Percentiles rank a stretch among this genome's conserved stretches.
Conservation (phyloP, 2,113 vertebrate genomes). For the Pelecanoides urinatrix region DNA sequence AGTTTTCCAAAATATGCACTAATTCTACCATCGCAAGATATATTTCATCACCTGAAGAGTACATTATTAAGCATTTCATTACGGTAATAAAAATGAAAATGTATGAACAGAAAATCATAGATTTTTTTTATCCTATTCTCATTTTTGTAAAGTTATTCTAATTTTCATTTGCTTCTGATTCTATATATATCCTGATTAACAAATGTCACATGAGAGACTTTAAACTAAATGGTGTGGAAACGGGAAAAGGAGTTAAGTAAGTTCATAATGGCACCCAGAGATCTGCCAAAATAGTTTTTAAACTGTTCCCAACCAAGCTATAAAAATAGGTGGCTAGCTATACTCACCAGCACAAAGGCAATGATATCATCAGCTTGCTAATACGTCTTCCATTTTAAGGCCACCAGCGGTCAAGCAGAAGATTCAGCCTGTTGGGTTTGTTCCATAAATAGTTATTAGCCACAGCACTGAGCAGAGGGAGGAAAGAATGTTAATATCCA, state of each 20-base stretch:
- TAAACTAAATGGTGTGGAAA: slow-evolving; percentile 43
- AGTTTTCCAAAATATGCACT: slow-evolving; percentile 23
- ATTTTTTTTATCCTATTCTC: neutral
- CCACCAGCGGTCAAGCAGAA: neutral
- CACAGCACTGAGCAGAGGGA: neutral
- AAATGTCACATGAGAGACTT: slow-evolving; percentile 39
- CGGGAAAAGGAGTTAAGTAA: slow-evolving; percentile 43
- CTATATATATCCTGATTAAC: neutral
- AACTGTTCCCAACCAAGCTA: neutral
- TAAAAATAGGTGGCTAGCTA: neutral
- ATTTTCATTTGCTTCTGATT: slow-evolving; percentile 50
- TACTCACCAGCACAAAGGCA: neutral
- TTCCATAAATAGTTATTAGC: neutral
- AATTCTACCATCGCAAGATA: slow-evolving; percentile 14
- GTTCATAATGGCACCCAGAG: slow-evolving; percentile 47
- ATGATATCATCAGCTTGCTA: neutral
- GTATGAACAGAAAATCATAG: neutral
- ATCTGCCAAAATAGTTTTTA: slow-evolving; percentile 45
- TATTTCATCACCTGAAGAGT: slow-evolving; percentile 24
- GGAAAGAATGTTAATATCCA: neutral
- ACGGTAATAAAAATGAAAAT: slow-evolving; percentile 33
- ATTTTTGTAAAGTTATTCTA: slow-evolving; percentile 10
- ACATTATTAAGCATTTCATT: slow-evolving; percentile 25
- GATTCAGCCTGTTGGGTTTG: neutral
- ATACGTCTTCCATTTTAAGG: neutral